phyloP scores from a whole-genome alignment of 2,888 invertebrate genomes.

The Lasioglossum calceatum region DNA sequence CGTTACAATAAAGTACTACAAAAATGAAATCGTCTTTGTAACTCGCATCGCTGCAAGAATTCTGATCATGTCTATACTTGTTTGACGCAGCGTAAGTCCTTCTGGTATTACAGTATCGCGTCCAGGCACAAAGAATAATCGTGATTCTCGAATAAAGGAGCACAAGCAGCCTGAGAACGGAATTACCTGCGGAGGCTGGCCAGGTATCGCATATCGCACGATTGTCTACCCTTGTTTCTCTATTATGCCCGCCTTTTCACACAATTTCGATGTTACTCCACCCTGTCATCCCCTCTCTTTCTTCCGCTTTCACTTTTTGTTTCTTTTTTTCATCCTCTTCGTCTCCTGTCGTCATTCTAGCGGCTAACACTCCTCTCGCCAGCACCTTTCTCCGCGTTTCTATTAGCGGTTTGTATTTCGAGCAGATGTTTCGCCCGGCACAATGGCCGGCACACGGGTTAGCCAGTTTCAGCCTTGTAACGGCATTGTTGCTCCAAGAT shows the following conservation, averaged over 20 bases:
- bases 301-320: constrained; percentile 26
- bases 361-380: constrained; percentile 39
- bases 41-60: background rate
- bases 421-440: constrained; percentile 81
- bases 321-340: constrained; percentile 18
- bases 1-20: background rate
- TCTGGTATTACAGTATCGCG: background rate
- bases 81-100: background rate
- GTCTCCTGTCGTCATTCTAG: constrained; percentile 38
- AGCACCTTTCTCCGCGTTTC: constrained; percentile 75
- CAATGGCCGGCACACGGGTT: constrained; percentile 77
- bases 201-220: constrained; percentile 58
- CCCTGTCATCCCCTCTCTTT: constrained; percentile 39
- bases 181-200: constrained; percentile 21
- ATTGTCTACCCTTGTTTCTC: constrained; percentile 67
- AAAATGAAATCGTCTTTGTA: background rate
- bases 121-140: background rate
- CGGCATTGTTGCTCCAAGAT: constrained; percentile 77
- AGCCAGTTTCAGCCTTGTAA: constrained; percentile 78
- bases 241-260: constrained; percentile 66
- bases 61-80: background rate
- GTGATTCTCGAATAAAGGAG: constrained; percentile 5
- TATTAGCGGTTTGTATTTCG: constrained; percentile 84
- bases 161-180: background rate
- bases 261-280: constrained; percentile 59